Base-by-base conservation (phyloP, 2,113 vertebrate genomes). In the Benitochromis conjunctus region DNA sequence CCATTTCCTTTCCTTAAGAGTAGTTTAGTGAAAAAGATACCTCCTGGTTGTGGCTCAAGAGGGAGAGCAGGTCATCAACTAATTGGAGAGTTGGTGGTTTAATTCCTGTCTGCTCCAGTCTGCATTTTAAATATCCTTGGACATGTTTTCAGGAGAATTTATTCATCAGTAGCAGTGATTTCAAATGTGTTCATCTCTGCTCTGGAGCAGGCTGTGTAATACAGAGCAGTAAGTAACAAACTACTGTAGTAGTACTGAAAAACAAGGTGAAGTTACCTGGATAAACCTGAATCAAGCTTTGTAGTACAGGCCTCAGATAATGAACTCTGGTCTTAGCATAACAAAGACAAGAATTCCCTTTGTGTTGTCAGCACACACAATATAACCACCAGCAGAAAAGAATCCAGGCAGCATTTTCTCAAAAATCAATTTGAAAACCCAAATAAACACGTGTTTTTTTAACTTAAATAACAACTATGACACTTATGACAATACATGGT, bases 401-500 rank as follows among this genome's bases (percentile, higher is more conserved):
- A 10, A 36, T 66, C 21, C 56, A 31, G 36, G 14, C 43, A 79
- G 21, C 51, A 80, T 81, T 76, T 31, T 36, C 69, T 54, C 7
- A 43, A 48, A 56, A 51, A 9, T 4, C 1, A 4, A 7, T 41
- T 26, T 21, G 26, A 3, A 19, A 10, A 19, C 53, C 5, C 13
- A 74, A 38, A 36, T 10, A 21, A 54, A 14, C n/a, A 74, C 14
- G 31, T 14, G 21, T 19, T 58, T 34, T 83, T 86, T 69, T n/a
- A n/a, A 26, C 7, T 46, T 46, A 46, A 48, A 16, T 16, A 48
- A 48, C 34, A 18, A 84, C 10, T 51, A 1, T 31, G 69, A 31
- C 43, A 88, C 87, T 80, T n/a, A n/a, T 83, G 82, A 89, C 89
- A 79, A 81, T 85, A 83, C 92, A 94, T 95, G 93, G 89, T 89